Evolutionary conservation across 2,888 invertebrate species (phyloP).

Genomic region (Salticus scenicus): DNA sequence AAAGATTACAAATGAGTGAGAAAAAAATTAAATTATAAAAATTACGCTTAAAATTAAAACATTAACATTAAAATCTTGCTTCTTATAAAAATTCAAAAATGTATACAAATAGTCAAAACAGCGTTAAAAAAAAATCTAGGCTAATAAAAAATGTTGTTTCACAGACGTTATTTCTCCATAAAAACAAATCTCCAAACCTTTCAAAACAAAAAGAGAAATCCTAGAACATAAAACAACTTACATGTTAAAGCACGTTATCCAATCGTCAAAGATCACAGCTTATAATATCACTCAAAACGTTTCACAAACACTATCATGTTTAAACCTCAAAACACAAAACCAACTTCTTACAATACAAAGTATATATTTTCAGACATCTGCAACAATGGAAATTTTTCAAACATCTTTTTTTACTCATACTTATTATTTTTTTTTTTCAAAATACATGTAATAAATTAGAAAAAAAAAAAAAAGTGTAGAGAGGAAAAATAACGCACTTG

Average conservation of each 20-base stretch:
- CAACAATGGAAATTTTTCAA: too few species aligned
- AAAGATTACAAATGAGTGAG: too few species aligned
- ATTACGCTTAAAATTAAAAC: too few species aligned
- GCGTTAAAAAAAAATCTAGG: not conserved
- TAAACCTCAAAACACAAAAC: not conserved
- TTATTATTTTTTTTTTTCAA: too few species aligned
- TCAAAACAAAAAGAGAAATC: conserved; percentile 24
- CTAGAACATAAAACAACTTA: conserved; percentile 31
- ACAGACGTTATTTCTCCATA: not conserved
- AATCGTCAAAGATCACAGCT: conserved; percentile 60
- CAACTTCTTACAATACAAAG: not conserved
- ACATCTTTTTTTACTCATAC: too few species aligned
- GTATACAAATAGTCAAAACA: not conserved
- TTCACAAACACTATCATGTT: not conserved
- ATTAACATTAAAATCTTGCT: not conserved
- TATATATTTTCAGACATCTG: not conserved
- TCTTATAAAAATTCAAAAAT: not conserved
- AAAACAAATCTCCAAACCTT: not conserved
- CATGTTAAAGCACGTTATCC: conserved; percentile 30
- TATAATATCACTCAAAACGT: conserved; percentile 47
- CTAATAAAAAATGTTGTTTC: conserved; percentile 3
- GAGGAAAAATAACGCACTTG: too few species aligned
- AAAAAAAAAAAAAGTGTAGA: too few species aligned
- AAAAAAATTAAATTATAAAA: too few species aligned
- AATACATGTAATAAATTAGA: too few species aligned